Conservation (phyloP, 2,888 invertebrate species). For the Molorchus minor region DNA sequence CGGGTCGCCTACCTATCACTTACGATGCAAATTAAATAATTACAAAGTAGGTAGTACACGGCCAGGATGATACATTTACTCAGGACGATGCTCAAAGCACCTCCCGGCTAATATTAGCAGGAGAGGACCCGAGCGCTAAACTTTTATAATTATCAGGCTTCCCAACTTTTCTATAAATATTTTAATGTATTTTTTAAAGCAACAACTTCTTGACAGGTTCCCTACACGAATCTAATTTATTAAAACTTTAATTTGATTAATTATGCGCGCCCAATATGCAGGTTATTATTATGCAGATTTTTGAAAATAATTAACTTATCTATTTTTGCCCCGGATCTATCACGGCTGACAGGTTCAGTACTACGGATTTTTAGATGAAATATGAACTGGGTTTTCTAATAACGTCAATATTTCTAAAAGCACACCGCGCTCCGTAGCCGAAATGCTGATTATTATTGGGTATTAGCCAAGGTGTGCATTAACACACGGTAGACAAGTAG, state of each 20-base stretch:
- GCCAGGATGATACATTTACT: slow-evolving; percentile 55
- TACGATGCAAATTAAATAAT: slow-evolving; percentile 63
- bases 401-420: slow-evolving; percentile 10
- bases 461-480: slow-evolving; percentile 20
- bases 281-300: slow-evolving; percentile 40
- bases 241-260: slow-evolving; percentile 44
- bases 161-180: slow-evolving; percentile 57
- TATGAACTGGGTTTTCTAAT: slow-evolving; percentile 1
- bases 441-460: slow-evolving; percentile 14
- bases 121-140: slow-evolving; percentile 48
- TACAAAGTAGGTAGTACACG: slow-evolving; percentile 59
- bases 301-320: slow-evolving; percentile 17
- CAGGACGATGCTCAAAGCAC: slow-evolving; percentile 55
- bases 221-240: slow-evolving; percentile 39
- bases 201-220: slow-evolving; percentile 40
- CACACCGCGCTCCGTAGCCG: not conserved
- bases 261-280: slow-evolving; percentile 35
- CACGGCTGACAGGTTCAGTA: not conserved
- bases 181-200: slow-evolving; percentile 52
- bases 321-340: slow-evolving; percentile 6
- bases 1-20: slow-evolving; percentile 59
- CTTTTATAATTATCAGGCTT: slow-evolving; percentile 58
- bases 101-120: slow-evolving; percentile 52
- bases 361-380: slow-evolving; percentile 5
- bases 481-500: not conserved